Evolutionary conservation across 1,140 invertebrate genomes (phyloP), one percentile per base, ranked within the genome.

Genomic region (Helicoverpa zea): DNA sequence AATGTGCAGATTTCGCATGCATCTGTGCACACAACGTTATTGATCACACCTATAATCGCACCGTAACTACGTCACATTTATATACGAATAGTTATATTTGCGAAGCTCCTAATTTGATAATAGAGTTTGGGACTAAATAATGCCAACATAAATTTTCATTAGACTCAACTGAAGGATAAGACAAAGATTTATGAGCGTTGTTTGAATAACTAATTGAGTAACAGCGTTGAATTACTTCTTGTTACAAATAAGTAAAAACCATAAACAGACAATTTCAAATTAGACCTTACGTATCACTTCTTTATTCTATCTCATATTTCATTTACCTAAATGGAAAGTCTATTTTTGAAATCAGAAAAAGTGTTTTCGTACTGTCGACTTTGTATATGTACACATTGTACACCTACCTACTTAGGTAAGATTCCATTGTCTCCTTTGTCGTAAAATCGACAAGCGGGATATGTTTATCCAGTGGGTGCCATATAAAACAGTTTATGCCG

Each of bases 71-170:
- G 12, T 73, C 52, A 58, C 16, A 63, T 49, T 51, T 49, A 49
- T 68, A 14, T 30, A 54, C 5, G 5, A n/a, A n/a, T 14, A 54
- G 5, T 54, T 54, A n/a, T 54, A 5, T 54, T 54, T 30, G 68
- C 23, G n/a, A 51, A 61, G 54, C 72, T 75, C 18, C 23, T 52
- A 64, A 77, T 77, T 77, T 52, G 43, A 54, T 74, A 58, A 74
- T 59, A 51, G 51, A 77, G 18, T 66, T 77, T 77, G 1, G 72
- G 29, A 49, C 54, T 75, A 59, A 75, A 61, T 23, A 75, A 63
- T 51, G 52, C 63, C 54, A 23, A 43, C 77, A 59, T 79, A 79
- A 79, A 79, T 79, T 79, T 72, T 79, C 77, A 72, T 79, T 72
- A 70, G 52, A 35, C 61, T 54, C 30, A 68, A 47, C 75, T 78